Evolutionary conservation across 2,888 invertebrate genomes (phyloP).

Genomic region (Xylota sylvarum): DNA sequence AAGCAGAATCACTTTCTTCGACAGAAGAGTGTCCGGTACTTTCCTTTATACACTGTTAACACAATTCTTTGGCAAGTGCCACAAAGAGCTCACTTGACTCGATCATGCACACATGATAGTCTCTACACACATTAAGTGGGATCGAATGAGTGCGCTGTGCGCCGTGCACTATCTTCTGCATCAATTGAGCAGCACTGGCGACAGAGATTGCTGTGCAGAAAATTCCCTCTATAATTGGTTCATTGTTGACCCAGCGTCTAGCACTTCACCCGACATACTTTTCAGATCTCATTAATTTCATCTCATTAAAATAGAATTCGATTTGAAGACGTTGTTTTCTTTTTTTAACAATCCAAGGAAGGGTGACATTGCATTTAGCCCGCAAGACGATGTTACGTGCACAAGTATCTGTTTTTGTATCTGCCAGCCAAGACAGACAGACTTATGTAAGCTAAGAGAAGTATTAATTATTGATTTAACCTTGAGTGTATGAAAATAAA

Average conservation of each 20-base stretch:
- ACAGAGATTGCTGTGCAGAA: constrained; percentile 26
- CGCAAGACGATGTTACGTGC: constrained; percentile 51
- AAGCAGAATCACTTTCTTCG: too few species aligned
- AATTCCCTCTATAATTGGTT: constrained; percentile 56
- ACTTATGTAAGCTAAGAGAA: constrained; percentile 66
- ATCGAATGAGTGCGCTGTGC: constrained; percentile 28
- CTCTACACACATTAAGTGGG: constrained; percentile 44
- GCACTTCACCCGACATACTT: constrained; percentile 60
- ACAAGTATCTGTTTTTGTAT: constrained; percentile 56
- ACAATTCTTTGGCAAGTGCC: constrained; percentile 53
- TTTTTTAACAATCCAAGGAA: constrained; percentile 30
- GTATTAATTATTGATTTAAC: constrained; percentile 76
- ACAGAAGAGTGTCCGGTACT: neutral
- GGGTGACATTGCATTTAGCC: constrained; percentile 59
- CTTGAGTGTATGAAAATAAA: constrained; percentile 72
- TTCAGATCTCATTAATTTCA: constrained; percentile 55
- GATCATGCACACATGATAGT: constrained; percentile 69
- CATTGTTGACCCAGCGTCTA: constrained; percentile 70
- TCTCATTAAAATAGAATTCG: constrained; percentile 62
- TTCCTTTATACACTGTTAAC: constrained; percentile 36
- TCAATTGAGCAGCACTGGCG: constrained; percentile 24
- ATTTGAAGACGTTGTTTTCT: constrained; percentile 27
- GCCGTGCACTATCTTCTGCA: constrained; percentile 62
- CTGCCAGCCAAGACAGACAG: constrained; percentile 11
- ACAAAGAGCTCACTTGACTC: constrained; percentile 53